Conservation (phyloP, 2,113 vertebrate genomes). For the Megatriorchis doriae region DNA sequence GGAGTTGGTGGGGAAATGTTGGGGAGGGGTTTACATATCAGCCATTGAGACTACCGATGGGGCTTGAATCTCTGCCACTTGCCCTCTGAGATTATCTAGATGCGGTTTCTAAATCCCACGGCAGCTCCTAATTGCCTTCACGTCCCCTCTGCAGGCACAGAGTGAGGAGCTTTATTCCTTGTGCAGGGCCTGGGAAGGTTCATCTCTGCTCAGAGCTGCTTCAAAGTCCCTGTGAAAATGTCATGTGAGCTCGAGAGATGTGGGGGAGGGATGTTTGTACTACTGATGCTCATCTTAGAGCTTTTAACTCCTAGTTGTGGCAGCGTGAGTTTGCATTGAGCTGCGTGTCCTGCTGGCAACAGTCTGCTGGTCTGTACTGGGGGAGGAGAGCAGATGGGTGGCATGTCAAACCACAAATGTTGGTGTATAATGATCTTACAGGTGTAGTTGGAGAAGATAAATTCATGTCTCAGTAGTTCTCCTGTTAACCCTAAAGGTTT, state of each 20-base stretch:
- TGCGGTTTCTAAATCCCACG: neutral
- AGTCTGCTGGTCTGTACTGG: neutral
- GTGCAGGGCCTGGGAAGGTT: neutral
- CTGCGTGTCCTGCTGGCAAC: neutral
- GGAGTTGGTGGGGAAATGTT: neutral
- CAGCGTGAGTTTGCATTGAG: neutral
- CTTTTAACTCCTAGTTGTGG: neutral
- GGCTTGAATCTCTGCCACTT: neutral
- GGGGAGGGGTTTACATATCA: neutral
- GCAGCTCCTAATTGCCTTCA: neutral
- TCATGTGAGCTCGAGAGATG: neutral
- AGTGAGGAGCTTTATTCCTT: neutral
- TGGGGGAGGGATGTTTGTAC: neutral
- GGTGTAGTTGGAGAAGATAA: neutral
- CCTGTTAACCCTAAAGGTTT: neutral
- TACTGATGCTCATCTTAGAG: neutral
- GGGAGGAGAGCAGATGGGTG: neutral
- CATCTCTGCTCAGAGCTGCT: neutral
- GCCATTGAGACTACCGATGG: neutral
- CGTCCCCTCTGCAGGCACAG: neutral
- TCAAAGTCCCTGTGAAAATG: neutral
- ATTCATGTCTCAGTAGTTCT: neutral
- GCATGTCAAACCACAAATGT: fast-evolving
- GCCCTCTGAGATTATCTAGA: neutral
- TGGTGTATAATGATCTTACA: fast-evolving